phyloP scores from a whole-genome alignment of 2,113 vertebrate species.

The Malurus cyaneus region DNA sequence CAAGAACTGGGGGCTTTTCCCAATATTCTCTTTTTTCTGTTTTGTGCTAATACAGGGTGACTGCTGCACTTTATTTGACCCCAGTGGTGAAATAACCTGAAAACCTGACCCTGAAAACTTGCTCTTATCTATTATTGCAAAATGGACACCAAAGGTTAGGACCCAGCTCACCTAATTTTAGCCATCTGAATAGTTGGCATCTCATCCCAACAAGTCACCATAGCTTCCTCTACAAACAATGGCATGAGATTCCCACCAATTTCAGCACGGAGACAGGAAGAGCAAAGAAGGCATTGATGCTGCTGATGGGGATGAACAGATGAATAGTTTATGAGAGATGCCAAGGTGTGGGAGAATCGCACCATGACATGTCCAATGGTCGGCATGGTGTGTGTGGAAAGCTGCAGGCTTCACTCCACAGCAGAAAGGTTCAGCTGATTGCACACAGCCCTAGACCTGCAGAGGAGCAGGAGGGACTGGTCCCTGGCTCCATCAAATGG shows the following conservation, averaged over 20 bases:
- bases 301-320: background rate
- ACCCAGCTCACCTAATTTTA: background rate
- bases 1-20: background rate
- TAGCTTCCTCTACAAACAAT: background rate
- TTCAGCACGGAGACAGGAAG: background rate
- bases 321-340: background rate
- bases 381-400: background rate
- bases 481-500: background rate
- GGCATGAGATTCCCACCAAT: background rate
- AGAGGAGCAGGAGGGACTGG: background rate
- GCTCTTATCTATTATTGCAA: background rate
- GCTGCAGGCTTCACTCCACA: background rate
- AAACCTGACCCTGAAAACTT: background rate
- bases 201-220: background rate
- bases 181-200: background rate
- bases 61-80: background rate
- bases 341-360: background rate
- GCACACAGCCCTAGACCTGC: background rate
- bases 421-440: background rate
- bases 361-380: background rate
- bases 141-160: background rate
- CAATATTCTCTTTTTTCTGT: background rate
- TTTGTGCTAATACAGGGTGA: background rate
- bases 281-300: background rate
- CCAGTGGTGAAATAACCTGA: accelerated